Conservation (phyloP, 1,140 invertebrate genomes). For the Hylaeus volcanicus region DNA sequence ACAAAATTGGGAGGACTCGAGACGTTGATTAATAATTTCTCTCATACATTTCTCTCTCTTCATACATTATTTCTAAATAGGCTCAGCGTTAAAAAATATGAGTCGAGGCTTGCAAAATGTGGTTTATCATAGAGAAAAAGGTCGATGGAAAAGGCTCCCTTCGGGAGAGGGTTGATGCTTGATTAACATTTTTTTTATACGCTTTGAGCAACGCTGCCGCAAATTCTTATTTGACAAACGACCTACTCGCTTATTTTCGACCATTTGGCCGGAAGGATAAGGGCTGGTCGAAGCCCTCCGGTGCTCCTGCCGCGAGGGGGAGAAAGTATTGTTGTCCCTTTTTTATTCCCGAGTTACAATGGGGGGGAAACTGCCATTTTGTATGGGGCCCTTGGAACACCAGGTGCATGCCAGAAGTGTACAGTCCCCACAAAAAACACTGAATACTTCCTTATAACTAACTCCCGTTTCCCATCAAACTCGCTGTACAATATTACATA, state of each 20-base stretch:
- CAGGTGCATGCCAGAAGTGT: constrained; percentile 75
- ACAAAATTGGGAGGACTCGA: no score
- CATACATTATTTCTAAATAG: no score
- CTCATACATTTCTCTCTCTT: no score
- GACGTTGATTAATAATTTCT: no score
- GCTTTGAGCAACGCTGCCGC: background rate
- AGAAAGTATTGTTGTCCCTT: constrained; percentile 76
- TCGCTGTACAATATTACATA: no score
- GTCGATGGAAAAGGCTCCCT: background rate
- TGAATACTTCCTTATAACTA: constrained; percentile 64
- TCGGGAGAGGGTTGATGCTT: background rate
- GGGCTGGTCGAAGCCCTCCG: constrained; percentile 68
- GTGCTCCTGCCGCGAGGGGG: constrained; percentile 63
- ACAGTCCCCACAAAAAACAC: constrained; percentile 77
- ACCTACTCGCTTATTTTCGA: constrained; percentile 64
- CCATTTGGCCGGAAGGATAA: constrained; percentile 69
- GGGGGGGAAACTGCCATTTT: constrained; percentile 77
- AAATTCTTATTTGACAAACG: constrained; percentile 41
- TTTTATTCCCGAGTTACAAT: constrained; percentile 65
- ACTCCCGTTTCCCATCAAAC: background rate
- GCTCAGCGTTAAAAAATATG: background rate
- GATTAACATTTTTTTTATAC: constrained; percentile 33
- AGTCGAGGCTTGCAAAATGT: background rate
- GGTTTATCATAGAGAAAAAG: background rate
- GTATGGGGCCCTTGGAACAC: constrained; percentile 76